A percentile compares a stretch with the other conserved stretches of the same genome.
These are phyloP conservation scores for Pandemis corylana DNA, from an alignment of 2,888 invertebrate species.

Conservation along the genomic window DNA sequence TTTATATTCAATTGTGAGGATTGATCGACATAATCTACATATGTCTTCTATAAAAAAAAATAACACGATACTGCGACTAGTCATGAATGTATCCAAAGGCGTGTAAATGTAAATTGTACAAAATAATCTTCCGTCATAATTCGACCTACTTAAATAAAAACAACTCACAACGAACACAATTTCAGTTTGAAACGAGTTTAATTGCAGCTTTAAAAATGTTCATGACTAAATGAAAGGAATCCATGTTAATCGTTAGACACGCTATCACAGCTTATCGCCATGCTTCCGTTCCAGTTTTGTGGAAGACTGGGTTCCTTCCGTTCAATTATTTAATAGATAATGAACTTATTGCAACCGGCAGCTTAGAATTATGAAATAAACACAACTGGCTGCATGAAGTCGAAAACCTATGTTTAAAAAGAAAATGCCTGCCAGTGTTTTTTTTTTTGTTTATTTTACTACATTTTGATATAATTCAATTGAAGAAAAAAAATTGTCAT, in stretches of 20 bases:
- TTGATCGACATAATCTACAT: background rate
- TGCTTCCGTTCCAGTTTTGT: conserved; percentile 28
- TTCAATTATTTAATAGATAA: conserved; percentile 17
- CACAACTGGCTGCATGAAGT: background rate
- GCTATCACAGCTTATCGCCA: conserved; percentile 33
- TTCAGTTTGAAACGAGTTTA: conserved; percentile 15
- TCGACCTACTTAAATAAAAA: conserved; percentile 1
- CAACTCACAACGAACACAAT: background rate
- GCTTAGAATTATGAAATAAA: background rate
- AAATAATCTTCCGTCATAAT: background rate
- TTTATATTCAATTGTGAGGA: background rate
- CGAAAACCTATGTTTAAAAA: background rate
- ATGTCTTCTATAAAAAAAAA: background rate
- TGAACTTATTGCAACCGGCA: conserved; percentile 12
- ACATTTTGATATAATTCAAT: too few species aligned
- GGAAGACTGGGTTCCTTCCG: conserved; percentile 24
- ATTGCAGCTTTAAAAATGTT: conserved; percentile 18
- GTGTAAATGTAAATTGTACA: background rate
- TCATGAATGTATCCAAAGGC: background rate
- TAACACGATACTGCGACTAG: background rate
- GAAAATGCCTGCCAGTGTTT: background rate
- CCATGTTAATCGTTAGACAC: conserved; percentile 27
- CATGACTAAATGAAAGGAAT: conserved; percentile 26
- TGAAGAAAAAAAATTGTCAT: too few species aligned
- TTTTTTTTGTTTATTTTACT: background rate